phyloP scores from a whole-genome alignment of 2,797 vertebrate genomes.

The Macrochelys suwanniensis region DNA sequence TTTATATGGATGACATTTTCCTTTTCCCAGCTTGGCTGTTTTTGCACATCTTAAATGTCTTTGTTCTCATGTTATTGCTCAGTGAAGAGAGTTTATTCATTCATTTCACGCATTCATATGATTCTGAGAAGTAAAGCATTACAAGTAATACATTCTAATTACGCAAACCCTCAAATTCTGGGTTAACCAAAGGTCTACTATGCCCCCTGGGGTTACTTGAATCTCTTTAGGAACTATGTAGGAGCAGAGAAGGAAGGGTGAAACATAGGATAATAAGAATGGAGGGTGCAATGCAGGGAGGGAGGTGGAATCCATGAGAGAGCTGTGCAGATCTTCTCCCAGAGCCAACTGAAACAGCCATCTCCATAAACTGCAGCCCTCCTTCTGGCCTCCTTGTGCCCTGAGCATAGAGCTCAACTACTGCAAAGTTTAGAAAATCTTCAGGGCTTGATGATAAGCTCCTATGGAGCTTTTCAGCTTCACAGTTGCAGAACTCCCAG shows the following conservation, averaged over 20 bases:
- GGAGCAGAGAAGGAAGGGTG: not conserved
- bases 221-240: not conserved
- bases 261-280: not conserved
- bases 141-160: not conserved
- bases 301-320: fast-evolving
- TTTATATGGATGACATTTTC: not conserved
- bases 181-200: not conserved
- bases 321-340: not conserved
- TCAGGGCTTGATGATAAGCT: not conserved
- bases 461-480: not conserved
- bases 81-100: not conserved
- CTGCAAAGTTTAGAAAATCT: not conserved
- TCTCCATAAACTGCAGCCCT: not conserved
- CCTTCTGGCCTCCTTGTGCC: not conserved
- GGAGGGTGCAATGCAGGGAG: not conserved
- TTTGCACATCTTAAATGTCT: conserved; percentile 3
- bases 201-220: not conserved
- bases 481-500: not conserved
- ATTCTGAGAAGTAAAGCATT: not conserved
- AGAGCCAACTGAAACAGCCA: not conserved
- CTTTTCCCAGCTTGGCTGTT: not conserved
- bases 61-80: not conserved
- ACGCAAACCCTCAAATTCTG: not conserved
- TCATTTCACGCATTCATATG: not conserved
- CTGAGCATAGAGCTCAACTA: not conserved